Conservation (phyloP, 2,888 invertebrate species). For the Gisinianus flammeolus region DNA sequence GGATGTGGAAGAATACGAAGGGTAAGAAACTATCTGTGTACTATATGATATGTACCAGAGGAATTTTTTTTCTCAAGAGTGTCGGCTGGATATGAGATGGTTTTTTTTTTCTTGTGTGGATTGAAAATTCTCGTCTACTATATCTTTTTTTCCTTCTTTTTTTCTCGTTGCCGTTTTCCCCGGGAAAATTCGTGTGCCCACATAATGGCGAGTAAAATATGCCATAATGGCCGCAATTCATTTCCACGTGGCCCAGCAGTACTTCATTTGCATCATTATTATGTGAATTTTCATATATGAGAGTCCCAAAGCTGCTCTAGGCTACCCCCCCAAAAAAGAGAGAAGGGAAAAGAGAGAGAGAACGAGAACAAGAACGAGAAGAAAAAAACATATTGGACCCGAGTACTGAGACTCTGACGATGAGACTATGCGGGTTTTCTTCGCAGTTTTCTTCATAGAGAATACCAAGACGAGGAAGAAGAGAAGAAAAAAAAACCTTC, state of each 20-base stretch:
- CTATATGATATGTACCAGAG: too few relatives aligned
- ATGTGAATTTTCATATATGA: conserved; percentile 8
- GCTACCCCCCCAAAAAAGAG: neutral
- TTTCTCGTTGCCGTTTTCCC: neutral
- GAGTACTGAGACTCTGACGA: too few relatives aligned
- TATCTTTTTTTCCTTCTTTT: neutral
- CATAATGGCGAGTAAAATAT: conserved; percentile 19
- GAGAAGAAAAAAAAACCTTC: too few relatives aligned
- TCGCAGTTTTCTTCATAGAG: too few relatives aligned
- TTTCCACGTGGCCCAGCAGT: conserved; percentile 16
- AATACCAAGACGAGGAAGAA: too few relatives aligned
- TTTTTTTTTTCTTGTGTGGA: neutral
- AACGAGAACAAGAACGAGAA: too few relatives aligned
- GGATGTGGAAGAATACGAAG: too few relatives aligned
- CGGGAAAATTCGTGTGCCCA: neutral
- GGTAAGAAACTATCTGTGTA: too few relatives aligned
- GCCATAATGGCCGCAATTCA: conserved; percentile 24
- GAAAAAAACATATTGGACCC: neutral
- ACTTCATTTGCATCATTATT: conserved; percentile 16
- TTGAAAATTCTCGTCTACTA: conserved; percentile 8
- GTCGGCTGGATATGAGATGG: too few relatives aligned
- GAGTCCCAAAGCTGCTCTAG: conserved; percentile 3
- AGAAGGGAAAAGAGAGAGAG: neutral
- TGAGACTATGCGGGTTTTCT: too few relatives aligned
- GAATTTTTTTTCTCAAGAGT: too few relatives aligned